Conservation (phyloP, 2,888 invertebrate genomes). For the Andrena camellia region DNA sequence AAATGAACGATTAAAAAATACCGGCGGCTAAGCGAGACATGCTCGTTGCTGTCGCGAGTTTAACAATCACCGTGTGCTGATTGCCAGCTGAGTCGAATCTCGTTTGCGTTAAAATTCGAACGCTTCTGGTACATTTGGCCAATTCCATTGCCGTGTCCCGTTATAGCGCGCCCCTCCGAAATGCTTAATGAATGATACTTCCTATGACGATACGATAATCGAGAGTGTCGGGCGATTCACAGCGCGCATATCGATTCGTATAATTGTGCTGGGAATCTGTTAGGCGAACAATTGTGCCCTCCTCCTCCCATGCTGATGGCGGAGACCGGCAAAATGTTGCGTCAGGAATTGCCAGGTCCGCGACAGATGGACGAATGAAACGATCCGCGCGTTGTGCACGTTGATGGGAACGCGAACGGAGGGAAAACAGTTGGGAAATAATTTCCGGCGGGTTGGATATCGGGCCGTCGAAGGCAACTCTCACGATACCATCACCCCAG, state of each 20-base stretch:
- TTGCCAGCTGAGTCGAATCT: slow-evolving; percentile 45
- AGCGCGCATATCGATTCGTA: neutral
- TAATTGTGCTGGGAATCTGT: slow-evolving; percentile 1
- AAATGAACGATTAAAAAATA: slow-evolving; percentile 59
- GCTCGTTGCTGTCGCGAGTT: slow-evolving; percentile 51
- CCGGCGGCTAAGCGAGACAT: slow-evolving; percentile 28
- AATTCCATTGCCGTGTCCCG: slow-evolving; percentile 31
- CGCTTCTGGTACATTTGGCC: slow-evolving; percentile 21
- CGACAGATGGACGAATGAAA: neutral
- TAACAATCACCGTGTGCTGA: slow-evolving; percentile 55
- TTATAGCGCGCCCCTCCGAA: too few species aligned
- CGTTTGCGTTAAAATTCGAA: slow-evolving; percentile 31
- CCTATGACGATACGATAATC: neutral
- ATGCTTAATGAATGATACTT: neutral
- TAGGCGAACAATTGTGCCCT: neutral
- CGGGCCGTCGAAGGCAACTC: slow-evolving; percentile 11
- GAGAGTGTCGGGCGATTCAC: neutral
- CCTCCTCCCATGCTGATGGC: neutral
- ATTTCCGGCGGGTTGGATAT: slow-evolving; percentile 17
- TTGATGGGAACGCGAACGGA: slow-evolving; percentile 1
- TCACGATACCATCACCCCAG: slow-evolving; percentile 8
- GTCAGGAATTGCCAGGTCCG: neutral
- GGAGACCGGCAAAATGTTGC: neutral
- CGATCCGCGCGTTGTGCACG: slow-evolving; percentile 12
- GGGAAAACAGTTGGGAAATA: neutral